A percentile compares a stretch with the other conserved stretches of the same genome.
These are phyloP conservation scores for Phyllotis vaccarum DNA, from an alignment of 2,797 vertebrate species.

Conservation along the genomic window DNA sequence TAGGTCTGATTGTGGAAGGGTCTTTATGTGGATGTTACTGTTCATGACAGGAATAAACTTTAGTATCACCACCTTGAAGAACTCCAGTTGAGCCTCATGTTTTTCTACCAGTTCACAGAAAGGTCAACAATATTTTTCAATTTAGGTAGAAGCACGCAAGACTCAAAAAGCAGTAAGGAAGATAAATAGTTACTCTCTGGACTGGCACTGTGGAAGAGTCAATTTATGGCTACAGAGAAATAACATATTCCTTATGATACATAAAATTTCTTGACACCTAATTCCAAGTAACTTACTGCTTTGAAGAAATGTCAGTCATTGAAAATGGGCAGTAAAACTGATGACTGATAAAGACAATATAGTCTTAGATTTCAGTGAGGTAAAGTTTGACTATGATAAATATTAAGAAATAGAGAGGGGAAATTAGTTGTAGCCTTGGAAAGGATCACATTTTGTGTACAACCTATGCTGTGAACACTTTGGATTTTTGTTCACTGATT, in stretches of 20 bases:
- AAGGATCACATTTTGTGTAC: background rate
- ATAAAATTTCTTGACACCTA: background rate
- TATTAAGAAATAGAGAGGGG: background rate
- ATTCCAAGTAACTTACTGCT: constrained; percentile 18
- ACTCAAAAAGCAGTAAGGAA: constrained; percentile 14
- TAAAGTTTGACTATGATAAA: background rate
- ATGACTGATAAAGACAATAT: background rate
- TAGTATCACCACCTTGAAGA: background rate
- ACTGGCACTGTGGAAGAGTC: constrained; percentile 33
- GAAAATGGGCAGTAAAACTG: background rate
- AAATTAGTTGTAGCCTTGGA: background rate
- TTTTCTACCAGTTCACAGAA: constrained; percentile 28
- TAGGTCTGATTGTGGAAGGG: background rate
- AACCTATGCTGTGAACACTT: background rate
- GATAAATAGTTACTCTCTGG: constrained; percentile 31
- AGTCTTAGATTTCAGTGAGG: background rate
- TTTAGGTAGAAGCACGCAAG: constrained; percentile 9
- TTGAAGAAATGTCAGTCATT: background rate
- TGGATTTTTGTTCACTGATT: background rate
- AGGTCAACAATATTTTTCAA: constrained; percentile 36
- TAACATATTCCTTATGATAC: background rate
- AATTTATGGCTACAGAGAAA: background rate
- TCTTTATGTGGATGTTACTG: too few species aligned
- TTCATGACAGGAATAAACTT: background rate
- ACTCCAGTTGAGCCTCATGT: background rate